phyloP scores from a whole-genome alignment of 2,113 vertebrate species.

The Sturnira hondurensis region DNA sequence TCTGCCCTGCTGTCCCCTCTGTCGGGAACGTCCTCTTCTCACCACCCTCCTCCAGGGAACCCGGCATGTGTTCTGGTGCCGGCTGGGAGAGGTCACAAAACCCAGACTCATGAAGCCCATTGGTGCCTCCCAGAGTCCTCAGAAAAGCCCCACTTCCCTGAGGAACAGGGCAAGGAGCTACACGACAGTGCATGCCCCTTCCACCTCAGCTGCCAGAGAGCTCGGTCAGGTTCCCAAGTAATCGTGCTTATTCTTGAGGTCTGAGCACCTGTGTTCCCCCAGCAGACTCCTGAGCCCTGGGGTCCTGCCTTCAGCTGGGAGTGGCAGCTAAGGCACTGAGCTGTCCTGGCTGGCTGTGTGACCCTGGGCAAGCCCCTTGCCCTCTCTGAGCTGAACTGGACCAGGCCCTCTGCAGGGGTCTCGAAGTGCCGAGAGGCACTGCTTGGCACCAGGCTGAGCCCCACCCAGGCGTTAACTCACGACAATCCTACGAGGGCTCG shows the following conservation, averaged over 20 bases:
- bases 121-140: rapidly evolving
- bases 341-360: not conserved
- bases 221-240: not conserved
- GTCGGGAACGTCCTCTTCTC: not conserved
- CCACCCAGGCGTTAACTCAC: rapidly evolving
- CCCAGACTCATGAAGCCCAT: not conserved
- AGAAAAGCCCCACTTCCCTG: not conserved
- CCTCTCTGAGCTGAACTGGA: not conserved
- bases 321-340: not conserved
- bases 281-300: not conserved
- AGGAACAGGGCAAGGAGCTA: not conserved
- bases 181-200: rapidly evolving
- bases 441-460: not conserved
- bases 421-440: not conserved
- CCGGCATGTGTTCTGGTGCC: not conserved
- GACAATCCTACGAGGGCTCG: not conserved
- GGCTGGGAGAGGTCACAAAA: not conserved
- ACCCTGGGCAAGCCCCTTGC: not conserved
- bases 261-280: not conserved
- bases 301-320: not conserved
- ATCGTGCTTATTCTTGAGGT: not conserved
- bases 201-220: not conserved
- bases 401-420: not conserved
- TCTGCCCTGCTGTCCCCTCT: not conserved
- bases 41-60: not conserved